A percentile compares a stretch with the other conserved stretches of the same genome.
phyloP scores from a whole-genome alignment of 2,113 vertebrate genomes.

The Dinomys branickii region DNA sequence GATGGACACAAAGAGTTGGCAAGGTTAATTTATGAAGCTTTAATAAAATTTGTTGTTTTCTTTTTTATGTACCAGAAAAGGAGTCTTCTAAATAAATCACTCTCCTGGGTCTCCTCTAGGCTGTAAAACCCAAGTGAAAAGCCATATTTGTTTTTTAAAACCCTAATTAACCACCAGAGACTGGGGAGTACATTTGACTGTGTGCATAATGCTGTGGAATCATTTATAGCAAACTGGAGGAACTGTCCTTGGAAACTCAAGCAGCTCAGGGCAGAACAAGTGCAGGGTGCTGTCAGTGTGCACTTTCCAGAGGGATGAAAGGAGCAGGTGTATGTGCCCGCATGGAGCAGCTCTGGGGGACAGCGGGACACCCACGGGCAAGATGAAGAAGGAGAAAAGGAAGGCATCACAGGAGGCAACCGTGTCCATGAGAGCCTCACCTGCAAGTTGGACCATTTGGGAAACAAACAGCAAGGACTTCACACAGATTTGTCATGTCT shows the following conservation, averaged over 20 bases:
- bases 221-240: neutral
- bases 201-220: neutral
- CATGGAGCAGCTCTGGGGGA: neutral
- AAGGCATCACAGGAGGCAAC: fast-evolving
- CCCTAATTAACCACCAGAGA: slow-evolving; percentile 4
- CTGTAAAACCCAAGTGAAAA: neutral
- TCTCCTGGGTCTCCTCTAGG: neutral
- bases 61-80: neutral
- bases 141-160: neutral
- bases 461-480: neutral
- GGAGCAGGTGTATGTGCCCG: fast-evolving
- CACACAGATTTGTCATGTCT: fast-evolving
- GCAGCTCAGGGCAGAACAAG: fast-evolving
- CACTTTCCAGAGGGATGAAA: neutral
- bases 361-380: fast-evolving
- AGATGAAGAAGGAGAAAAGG: no score
- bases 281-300: fast-evolving
- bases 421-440: fast-evolving
- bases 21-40: neutral
- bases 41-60: neutral
- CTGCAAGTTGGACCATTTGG: fast-evolving
- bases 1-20: no score
- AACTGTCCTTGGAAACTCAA: neutral
- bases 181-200: no score
- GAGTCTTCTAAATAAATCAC: neutral